Evolutionary conservation across 2,797 vertebrate genomes (phyloP), one percentile per base, ranked within the genome.

Genomic region (Pipistrellus pipistrellus): DNA sequence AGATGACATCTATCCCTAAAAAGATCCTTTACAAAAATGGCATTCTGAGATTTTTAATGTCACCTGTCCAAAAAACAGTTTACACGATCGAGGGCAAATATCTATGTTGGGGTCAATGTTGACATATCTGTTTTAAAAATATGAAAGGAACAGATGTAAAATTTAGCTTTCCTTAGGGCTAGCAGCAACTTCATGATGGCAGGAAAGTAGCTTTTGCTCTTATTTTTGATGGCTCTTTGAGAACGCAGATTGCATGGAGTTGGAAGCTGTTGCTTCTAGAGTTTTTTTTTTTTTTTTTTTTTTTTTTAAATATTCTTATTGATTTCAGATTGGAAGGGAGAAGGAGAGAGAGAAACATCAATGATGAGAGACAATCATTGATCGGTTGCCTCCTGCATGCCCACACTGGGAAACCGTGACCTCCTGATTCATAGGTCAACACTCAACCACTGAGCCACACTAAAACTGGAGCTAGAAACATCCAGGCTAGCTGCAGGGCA

Each of bases 11-110:
- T 18, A 53, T 62, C 25, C 59, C 77, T 87, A 96, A 90, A 94
- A 96, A 93, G 95, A 88, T 92, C 96, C 96, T 91, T 96, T 92
- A 96, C 80, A 97, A 96, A 95, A 97, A 96, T 91, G 97, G 97
- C 98, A 96, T 41, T 59, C 27, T 88, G 82, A 44, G 86, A 90
- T 95, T 95, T 91, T 90, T 92, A 85, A 94, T 13, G 7, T 69
- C 95, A 64, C n/a, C 68, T 91, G n/a, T 85, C 93, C 64, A 87
- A 14, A 80, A 73, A 81, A 84, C 13, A 84, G 55, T 84, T 89
- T 55, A 20, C 10, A 11, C 32, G 51, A 81, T 85, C 8, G 17
- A 62, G 64, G 72, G 14, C 44, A 71, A 73, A 85, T 80, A 41
- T 64, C 53, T 81, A 20, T 57, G 14, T 46, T 85, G 80, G 48